phyloP scores from a whole-genome alignment of 2,888 invertebrate genomes.

The Boloria euphrosyne region DNA sequence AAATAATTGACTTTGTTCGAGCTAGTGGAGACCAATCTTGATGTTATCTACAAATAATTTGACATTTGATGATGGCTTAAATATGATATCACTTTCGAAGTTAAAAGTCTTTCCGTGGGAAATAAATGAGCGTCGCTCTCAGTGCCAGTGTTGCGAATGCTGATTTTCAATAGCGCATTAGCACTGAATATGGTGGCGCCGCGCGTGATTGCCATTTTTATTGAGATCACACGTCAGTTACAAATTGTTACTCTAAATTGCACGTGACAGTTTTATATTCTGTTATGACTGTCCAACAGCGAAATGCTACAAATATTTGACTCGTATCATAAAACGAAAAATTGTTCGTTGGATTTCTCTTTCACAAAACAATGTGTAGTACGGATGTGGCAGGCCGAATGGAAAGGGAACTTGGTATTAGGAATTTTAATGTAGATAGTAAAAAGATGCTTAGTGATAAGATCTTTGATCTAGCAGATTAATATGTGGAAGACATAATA shows the following conservation, averaged over 20 bases:
- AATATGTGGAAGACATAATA: constrained; percentile 5
- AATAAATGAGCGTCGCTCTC: constrained; percentile 52
- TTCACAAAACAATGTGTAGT: not conserved
- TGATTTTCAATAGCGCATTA: constrained; percentile 76
- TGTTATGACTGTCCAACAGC: constrained; percentile 33
- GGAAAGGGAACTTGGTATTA: constrained; percentile 5
- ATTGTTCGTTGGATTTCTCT: not conserved
- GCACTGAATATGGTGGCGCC: constrained; percentile 66
- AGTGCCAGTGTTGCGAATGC: constrained; percentile 40
- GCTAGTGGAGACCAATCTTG: not conserved
- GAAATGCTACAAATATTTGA: constrained; percentile 15
- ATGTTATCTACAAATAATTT: not conserved
- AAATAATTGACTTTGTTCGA: not conserved
- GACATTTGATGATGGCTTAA: not conserved
- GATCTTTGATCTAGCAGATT: constrained; percentile 12
- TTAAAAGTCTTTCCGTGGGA: constrained; percentile 46
- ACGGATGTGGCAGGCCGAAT: not conserved
- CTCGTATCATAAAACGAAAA: not conserved
- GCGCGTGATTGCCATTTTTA: constrained; percentile 76
- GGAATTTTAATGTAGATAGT: constrained; percentile 5
- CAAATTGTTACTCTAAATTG: constrained; percentile 76
- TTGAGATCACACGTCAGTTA: constrained; percentile 70
- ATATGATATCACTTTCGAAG: constrained; percentile 4
- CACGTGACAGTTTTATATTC: constrained; percentile 64
- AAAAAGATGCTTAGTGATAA: not conserved